These are phyloP conservation scores for Acromyrmex charruanus DNA, from an alignment of 1,140 invertebrate species.

Conservation along the genomic window DNA sequence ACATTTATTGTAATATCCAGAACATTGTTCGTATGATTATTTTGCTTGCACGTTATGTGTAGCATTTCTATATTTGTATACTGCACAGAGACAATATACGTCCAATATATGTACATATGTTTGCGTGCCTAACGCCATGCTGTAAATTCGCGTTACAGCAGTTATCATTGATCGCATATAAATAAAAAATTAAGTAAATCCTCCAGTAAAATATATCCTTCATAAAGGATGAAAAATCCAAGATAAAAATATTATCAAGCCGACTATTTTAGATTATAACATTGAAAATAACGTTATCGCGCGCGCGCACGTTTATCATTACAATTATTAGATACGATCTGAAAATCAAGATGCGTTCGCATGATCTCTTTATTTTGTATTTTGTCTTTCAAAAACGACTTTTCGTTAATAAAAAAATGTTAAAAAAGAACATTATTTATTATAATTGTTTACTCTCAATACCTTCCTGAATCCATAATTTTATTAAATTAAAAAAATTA, in stretches of 20 bases:
- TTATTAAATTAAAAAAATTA: neutral
- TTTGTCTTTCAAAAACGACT: neutral
- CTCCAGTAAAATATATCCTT: slow-evolving; percentile 22
- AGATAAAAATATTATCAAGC: slow-evolving; percentile 40
- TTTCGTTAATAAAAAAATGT: neutral
- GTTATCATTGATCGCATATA: slow-evolving; percentile 57
- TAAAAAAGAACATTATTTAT: neutral
- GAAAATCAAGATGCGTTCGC: slow-evolving; percentile 11
- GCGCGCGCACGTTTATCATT: neutral
- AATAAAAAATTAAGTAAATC: slow-evolving; percentile 55
- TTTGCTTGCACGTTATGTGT: slow-evolving; percentile 23
- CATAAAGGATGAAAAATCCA: slow-evolving; percentile 14
- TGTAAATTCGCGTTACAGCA: slow-evolving; percentile 44
- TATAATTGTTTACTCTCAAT: neutral
- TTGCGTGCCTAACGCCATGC: slow-evolving; percentile 69
- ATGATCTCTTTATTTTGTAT: neutral
- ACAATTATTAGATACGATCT: slow-evolving; percentile 3
- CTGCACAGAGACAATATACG: slow-evolving; percentile 24
- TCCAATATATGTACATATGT: slow-evolving; percentile 10
- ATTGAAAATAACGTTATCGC: slow-evolving; percentile 18
- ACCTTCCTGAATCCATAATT: neutral
- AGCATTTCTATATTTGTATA: slow-evolving; percentile 39
- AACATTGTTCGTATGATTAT: slow-evolving; percentile 50
- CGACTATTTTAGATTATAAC: slow-evolving; percentile 22
- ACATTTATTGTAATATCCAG: slow-evolving; percentile 31